A percentile compares a stretch with the other conserved stretches of the same genome.
phyloP scores from a whole-genome alignment of 2,113 vertebrate species.

The Brevimyrus niger region DNA sequence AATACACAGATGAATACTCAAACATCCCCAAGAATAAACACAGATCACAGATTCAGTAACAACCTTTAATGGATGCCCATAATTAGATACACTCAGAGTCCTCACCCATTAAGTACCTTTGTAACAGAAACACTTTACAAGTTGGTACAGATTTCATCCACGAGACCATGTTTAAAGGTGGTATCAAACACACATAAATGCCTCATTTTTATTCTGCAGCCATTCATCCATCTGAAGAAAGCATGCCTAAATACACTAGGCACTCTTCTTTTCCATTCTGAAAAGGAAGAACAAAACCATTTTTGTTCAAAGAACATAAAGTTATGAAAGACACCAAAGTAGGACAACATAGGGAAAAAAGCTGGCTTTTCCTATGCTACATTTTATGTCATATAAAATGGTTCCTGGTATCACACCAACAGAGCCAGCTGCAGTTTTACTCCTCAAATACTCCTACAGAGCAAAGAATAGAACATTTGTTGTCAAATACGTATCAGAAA shows the following conservation, averaged over 20 bases:
- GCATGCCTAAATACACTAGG: background rate
- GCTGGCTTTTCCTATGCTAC: background rate
- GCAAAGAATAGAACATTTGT: background rate
- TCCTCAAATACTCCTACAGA: background rate
- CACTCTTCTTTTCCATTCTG: conserved; percentile 21
- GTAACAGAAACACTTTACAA: background rate
- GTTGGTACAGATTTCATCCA: background rate
- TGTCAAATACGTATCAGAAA: background rate
- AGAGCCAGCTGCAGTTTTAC: background rate
- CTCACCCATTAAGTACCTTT: background rate
- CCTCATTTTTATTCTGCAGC: background rate
- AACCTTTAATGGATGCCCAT: background rate
- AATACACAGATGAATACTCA: background rate
- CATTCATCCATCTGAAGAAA: background rate
- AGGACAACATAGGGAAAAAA: background rate
- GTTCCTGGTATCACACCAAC: background rate
- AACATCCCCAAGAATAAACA: background rate
- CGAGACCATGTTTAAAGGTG: background rate
- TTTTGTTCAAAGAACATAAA: background rate
- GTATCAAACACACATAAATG: background rate
- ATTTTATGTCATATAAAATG: background rate
- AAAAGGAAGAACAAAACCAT: conserved; percentile 2
- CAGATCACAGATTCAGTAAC: background rate
- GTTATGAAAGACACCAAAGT: background rate
- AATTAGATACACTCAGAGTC: background rate